These are phyloP conservation scores for Dolichopus griseipennis DNA, from an alignment of 2,888 invertebrate species.

Conservation along the genomic window DNA sequence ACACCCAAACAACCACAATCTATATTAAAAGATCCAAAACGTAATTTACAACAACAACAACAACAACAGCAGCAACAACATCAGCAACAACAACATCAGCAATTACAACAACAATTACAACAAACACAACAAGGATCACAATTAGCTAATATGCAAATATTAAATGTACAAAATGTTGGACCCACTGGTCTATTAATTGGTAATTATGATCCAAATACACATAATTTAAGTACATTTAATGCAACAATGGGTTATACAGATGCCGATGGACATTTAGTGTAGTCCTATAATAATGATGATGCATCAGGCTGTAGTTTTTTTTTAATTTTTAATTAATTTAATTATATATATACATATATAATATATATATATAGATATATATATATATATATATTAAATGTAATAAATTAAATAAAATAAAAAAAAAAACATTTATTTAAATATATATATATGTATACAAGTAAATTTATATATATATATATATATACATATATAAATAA, in stretches of 20 bases:
- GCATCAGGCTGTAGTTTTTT: slow-evolving; percentile 9
- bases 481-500: slow-evolving; percentile 7
- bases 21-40: slow-evolving; percentile 55
- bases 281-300: slow-evolving; percentile 24
- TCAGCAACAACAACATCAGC: slow-evolving; percentile 46
- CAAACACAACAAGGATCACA: slow-evolving; percentile 46
- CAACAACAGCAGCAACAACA: slow-evolving; percentile 46
- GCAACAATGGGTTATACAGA: slow-evolving; percentile 40
- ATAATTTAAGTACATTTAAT: slow-evolving; percentile 40
- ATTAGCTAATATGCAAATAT: slow-evolving; percentile 46
- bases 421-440: no score
- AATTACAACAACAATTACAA: slow-evolving; percentile 33
- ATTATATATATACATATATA: no score
- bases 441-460: no score
- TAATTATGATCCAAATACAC: slow-evolving; percentile 37
- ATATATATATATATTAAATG: no score
- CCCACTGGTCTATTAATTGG: slow-evolving; percentile 35
- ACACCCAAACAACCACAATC: slow-evolving; percentile 52
- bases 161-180: slow-evolving; percentile 50
- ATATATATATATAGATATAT: no score
- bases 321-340: background rate
- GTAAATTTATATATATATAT: background rate
- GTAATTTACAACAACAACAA: slow-evolving; percentile 47
- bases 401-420: no score
- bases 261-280: slow-evolving; percentile 44